A percentile compares a stretch with the other conserved stretches of the same genome.
Evolutionary conservation across 1,140 invertebrate species (phyloP).

Genomic region (Zaprionus capensis): DNA sequence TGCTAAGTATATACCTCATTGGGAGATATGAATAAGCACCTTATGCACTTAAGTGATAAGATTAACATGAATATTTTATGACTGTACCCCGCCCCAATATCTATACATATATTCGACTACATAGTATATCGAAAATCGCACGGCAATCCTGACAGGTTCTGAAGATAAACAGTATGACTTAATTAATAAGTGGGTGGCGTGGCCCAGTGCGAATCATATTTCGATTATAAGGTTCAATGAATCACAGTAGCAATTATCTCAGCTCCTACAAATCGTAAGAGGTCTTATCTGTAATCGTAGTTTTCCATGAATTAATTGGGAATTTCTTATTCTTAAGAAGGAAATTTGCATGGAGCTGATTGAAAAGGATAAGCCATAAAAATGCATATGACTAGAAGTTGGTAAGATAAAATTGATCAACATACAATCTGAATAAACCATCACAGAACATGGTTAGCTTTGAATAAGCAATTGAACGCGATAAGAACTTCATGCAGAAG

Average conservation of each 20-base stretch:
- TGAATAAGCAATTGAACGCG: slow-evolving; percentile 74
- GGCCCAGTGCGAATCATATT: slow-evolving; percentile 3
- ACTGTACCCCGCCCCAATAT: slow-evolving; percentile 23
- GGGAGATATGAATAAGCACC: slow-evolving; percentile 32
- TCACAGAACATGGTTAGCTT: slow-evolving; percentile 80
- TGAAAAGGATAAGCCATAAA: not conserved
- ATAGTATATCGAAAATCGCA: slow-evolving; percentile 19
- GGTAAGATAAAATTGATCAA: too few species aligned
- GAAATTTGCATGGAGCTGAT: not conserved
- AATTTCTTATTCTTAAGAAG: slow-evolving; percentile 2
- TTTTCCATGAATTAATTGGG: slow-evolving; percentile 54
- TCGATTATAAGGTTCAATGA: slow-evolving; percentile 19
- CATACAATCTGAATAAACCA: too few species aligned
- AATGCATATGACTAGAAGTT: not conserved
- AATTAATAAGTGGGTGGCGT: slow-evolving; percentile 23
- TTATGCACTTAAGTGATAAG: slow-evolving; percentile 60
- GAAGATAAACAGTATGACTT: slow-evolving; percentile 25
- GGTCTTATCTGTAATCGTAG: slow-evolving; percentile 38
- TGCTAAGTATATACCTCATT: slow-evolving; percentile 26
- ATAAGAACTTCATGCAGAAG: slow-evolving; percentile 85
- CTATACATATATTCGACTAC: not conserved
- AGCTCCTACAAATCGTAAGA: slow-evolving; percentile 20
- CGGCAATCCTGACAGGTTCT: slow-evolving; percentile 27
- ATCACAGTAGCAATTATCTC: slow-evolving; percentile 27
- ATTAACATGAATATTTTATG: slow-evolving; percentile 55